These are phyloP conservation scores for Sternarchorhynchus goeldii DNA, from an alignment of 2,797 vertebrate species.

Conservation along the genomic window DNA sequence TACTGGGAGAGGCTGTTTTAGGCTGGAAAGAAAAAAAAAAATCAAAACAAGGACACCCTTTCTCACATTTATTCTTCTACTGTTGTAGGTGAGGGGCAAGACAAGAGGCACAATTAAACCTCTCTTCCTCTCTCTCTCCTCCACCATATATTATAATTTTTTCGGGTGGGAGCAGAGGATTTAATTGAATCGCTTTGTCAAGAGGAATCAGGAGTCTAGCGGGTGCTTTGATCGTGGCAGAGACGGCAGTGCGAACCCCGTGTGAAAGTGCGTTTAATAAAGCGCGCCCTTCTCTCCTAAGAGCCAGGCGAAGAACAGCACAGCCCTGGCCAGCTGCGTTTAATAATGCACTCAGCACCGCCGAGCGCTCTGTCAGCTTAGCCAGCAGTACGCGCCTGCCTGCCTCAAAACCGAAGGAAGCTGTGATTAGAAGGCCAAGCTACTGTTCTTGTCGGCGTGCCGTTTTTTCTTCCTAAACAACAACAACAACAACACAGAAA, in stretches of 20 bases:
- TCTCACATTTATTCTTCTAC: neutral
- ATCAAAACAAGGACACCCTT: neutral
- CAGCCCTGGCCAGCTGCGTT: slow-evolving; percentile 73
- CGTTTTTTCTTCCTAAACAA: neutral
- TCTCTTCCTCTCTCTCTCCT: slow-evolving; percentile 14
- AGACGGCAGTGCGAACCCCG: slow-evolving; percentile 63
- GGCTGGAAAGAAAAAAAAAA: slow-evolving; percentile 7
- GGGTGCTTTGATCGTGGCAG: slow-evolving; percentile 72
- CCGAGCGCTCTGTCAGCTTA: slow-evolving; percentile 55
- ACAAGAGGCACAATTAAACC: slow-evolving; percentile 15
- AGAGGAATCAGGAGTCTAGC: slow-evolving; percentile 54
- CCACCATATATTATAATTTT: slow-evolving; percentile 53
- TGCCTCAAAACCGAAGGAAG: slow-evolving; percentile 54
- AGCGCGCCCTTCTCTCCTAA: slow-evolving; percentile 73
- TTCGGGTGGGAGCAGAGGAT: slow-evolving; percentile 66
- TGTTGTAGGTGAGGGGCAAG: slow-evolving; percentile 10
- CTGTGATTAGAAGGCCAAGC: slow-evolving; percentile 19
- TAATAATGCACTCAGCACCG: slow-evolving; percentile 73
- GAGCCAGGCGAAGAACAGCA: slow-evolving; percentile 73
- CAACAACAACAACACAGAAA: neutral
- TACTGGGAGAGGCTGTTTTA: slow-evolving; percentile 1
- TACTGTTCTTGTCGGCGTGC: neutral
- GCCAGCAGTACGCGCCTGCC: slow-evolving; percentile 63
- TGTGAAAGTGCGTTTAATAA: slow-evolving; percentile 79
- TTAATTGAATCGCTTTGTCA: slow-evolving; percentile 77